Evolutionary conservation across 2,797 vertebrate species (phyloP).

Genomic region (Acropternis orthonyx): DNA sequence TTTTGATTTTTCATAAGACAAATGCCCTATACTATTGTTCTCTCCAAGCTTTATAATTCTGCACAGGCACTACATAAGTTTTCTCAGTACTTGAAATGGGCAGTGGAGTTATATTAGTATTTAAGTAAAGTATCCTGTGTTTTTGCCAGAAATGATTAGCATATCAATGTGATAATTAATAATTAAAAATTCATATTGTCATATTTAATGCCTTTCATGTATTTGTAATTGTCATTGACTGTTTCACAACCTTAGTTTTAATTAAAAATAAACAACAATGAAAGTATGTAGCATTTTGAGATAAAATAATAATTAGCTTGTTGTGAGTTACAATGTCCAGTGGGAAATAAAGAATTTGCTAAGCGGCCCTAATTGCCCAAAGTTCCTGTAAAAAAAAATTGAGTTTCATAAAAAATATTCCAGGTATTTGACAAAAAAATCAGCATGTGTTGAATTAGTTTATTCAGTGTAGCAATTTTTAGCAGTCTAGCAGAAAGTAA

Average conservation of each 20-base stretch:
- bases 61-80: not conserved
- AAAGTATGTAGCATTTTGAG: not conserved
- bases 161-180: not conserved
- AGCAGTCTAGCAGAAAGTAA: not conserved
- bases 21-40: not conserved
- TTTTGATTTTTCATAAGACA: not conserved
- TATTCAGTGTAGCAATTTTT: not conserved
- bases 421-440: not conserved
- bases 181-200: slow-evolving; percentile 14
- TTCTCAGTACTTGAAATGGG: not conserved
- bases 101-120: not conserved
- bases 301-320: slow-evolving; percentile 49
- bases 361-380: not conserved
- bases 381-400: not conserved
- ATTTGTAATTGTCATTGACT: slow-evolving; percentile 7
- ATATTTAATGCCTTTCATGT: slow-evolving; percentile 4
- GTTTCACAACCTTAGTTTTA: slow-evolving; percentile 22
- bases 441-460: not conserved
- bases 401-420: not conserved
- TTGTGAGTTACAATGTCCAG: slow-evolving; percentile 15
- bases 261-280: slow-evolving; percentile 46
- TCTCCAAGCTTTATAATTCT: not conserved
- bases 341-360: slow-evolving; percentile 28
- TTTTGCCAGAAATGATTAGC: not conserved
- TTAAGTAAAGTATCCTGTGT: not conserved